These are phyloP conservation scores for Ondatra zibethicus DNA, from an alignment of 2,113 vertebrate genomes.

Conservation along the genomic window DNA sequence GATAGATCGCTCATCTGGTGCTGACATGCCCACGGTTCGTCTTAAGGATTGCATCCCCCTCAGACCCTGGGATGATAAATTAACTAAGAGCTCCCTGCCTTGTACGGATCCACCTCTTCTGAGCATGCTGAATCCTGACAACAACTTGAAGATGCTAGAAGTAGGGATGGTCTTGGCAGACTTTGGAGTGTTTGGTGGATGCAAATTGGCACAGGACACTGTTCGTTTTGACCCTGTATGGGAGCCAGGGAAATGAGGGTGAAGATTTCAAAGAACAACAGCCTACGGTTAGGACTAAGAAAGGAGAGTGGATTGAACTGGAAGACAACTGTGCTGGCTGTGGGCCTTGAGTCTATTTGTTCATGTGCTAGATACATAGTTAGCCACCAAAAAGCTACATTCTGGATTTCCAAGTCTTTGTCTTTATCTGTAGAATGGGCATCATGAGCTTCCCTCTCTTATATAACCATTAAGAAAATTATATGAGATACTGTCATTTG, in stretches of 20 bases:
- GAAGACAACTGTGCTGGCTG: background rate
- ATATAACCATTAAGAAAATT: background rate
- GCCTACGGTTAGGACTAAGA: background rate
- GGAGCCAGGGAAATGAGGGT: background rate
- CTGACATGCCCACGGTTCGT: background rate
- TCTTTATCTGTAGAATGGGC: slow-evolving; percentile 4
- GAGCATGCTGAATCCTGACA: slow-evolving; percentile 53
- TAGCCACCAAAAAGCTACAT: background rate
- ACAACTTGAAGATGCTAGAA: slow-evolving; percentile 4
- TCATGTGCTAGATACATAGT: background rate
- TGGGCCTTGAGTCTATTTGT: background rate
- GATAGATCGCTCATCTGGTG: slow-evolving; percentile 33
- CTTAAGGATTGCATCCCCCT: slow-evolving; percentile 18
- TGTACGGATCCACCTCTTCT: background rate
- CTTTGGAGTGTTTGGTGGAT: background rate
- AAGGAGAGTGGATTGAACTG: background rate
- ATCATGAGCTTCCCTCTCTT: background rate
- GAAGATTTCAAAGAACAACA: slow-evolving; percentile 26
- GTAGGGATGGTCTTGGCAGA: slow-evolving; percentile 1
- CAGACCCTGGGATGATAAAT: background rate
- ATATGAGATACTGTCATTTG: background rate
- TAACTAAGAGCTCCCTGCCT: slow-evolving; percentile 52
- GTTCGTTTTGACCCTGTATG: slow-evolving; percentile 28
- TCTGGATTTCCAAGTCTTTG: background rate
- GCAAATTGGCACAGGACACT: background rate